Conservation (phyloP, 2,797 vertebrate species). For the Hoplostethus mediterraneus region DNA sequence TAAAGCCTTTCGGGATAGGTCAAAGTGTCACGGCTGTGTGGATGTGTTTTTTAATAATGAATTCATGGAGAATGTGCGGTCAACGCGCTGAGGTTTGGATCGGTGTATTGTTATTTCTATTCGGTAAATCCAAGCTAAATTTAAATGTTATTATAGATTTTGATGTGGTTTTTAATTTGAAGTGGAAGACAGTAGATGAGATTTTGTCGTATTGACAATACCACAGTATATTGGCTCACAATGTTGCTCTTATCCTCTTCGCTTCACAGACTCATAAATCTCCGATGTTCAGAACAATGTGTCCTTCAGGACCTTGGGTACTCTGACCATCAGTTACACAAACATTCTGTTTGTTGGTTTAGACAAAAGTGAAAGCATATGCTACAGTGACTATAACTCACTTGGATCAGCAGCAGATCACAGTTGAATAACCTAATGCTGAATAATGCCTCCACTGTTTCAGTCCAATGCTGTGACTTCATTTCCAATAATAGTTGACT, state of each 20-base stretch:
- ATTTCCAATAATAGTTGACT: constrained; percentile 34
- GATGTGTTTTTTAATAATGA: constrained; percentile 58
- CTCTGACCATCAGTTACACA: constrained; percentile 77
- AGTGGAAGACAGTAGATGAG: constrained; percentile 43
- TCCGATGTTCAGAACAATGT: constrained; percentile 69
- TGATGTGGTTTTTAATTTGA: constrained; percentile 64
- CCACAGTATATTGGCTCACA: constrained; percentile 59
- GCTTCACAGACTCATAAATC: constrained; percentile 70
- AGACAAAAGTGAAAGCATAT: constrained; percentile 82
- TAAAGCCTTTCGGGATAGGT: constrained; percentile 73
- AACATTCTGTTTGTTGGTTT: constrained; percentile 80
- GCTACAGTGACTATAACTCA: constrained; percentile 69
- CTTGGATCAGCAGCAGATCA: constrained; percentile 58
- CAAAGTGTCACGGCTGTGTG: constrained; percentile 68
- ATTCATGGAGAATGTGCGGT: constrained; percentile 63
- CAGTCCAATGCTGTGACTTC: constrained; percentile 48
- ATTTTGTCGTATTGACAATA: constrained; percentile 42
- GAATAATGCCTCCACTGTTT: constrained; percentile 66
- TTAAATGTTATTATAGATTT: constrained; percentile 25
- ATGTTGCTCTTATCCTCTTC: constrained; percentile 67
- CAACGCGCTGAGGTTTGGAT: constrained; percentile 46
- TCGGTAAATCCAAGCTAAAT: constrained; percentile 47
- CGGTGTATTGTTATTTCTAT: constrained; percentile 61
- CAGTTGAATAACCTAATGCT: constrained; percentile 59
- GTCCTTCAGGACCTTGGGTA: constrained; percentile 69